phyloP scores from a whole-genome alignment of 2,888 invertebrate genomes.

The Listrodromus nycthemerus region DNA sequence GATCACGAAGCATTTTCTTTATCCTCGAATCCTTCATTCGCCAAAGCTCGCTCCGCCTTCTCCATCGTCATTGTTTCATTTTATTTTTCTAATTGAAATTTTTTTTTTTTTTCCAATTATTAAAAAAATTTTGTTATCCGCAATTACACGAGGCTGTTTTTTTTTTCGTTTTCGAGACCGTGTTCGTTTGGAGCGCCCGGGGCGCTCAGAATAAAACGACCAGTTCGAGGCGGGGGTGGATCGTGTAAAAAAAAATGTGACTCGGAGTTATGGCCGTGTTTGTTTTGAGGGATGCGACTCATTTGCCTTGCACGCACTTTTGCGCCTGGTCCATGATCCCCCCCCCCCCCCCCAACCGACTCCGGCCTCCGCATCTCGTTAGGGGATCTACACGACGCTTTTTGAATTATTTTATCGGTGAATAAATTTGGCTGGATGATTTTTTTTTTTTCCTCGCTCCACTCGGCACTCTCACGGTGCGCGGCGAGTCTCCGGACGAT shows the following conservation, averaged over 20 bases:
- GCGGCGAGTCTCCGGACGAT: background rate
- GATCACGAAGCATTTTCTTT: slow-evolving; percentile 67
- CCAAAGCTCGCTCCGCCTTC: too few relatives aligned
- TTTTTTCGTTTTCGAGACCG: slow-evolving; percentile 16
- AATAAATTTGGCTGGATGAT: slow-evolving; percentile 65
- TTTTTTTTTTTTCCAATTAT: slow-evolving; percentile 55
- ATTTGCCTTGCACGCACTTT: slow-evolving; percentile 65
- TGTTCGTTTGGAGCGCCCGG: slow-evolving; percentile 8
- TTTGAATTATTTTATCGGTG: slow-evolving; percentile 69
- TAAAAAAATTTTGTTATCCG: slow-evolving; percentile 43
- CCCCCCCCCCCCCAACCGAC: background rate
- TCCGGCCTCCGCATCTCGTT: slow-evolving; percentile 64
- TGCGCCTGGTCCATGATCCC: slow-evolving; percentile 60
- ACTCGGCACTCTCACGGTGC: slow-evolving; percentile 33
- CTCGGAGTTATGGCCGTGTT: slow-evolving; percentile 70
- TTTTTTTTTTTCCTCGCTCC: background rate
- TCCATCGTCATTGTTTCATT: too few relatives aligned
- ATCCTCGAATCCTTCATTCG: background rate
- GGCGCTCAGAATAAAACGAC: slow-evolving; percentile 23
- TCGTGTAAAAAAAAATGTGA: slow-evolving; percentile 36
- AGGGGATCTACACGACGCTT: slow-evolving; percentile 65
- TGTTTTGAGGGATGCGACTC: slow-evolving; percentile 72
- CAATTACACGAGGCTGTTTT: slow-evolving; percentile 37
- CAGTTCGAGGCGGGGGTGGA: slow-evolving; percentile 32
- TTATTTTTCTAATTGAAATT: background rate